Conservation (phyloP, 1,140 invertebrate genomes). For the Neoseiulus cucumeris region DNA sequence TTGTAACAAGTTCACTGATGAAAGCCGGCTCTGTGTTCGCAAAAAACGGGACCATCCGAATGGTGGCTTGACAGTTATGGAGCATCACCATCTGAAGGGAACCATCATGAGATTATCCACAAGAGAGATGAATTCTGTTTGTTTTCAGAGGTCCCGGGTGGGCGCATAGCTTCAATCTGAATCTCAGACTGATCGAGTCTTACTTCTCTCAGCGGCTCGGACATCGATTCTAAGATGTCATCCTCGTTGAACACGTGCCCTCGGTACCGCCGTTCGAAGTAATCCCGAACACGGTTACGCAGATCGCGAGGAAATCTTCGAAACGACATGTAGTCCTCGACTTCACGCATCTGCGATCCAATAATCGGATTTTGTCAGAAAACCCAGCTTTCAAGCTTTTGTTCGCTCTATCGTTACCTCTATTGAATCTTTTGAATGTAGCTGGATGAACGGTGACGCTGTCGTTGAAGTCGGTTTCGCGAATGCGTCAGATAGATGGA, state of each 20-base stretch:
- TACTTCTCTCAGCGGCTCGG: background rate
- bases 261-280: slow-evolving; percentile 3
- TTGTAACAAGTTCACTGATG: slow-evolving; percentile 91
- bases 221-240: slow-evolving; percentile 1
- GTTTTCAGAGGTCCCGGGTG: too few relatives aligned
- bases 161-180: too few relatives aligned
- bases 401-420: too few relatives aligned
- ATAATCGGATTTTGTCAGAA: background rate
- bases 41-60: slow-evolving; percentile 94
- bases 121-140: too few relatives aligned
- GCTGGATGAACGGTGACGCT: too few relatives aligned
- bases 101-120: background rate
- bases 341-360: background rate
- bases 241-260: slow-evolving; percentile 7
- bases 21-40: slow-evolving; percentile 94
- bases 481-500: too few relatives aligned
- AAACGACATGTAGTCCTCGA: slow-evolving; percentile 10
- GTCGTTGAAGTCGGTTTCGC: too few relatives aligned
- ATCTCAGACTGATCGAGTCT: background rate
- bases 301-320: slow-evolving; percentile 4
- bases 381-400: too few relatives aligned
- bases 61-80: slow-evolving; percentile 85
- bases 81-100: background rate
- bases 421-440: too few relatives aligned
- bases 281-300: background rate